phyloP scores from a whole-genome alignment of 2,888 invertebrate genomes.

The Stegana nigrithorax region DNA sequence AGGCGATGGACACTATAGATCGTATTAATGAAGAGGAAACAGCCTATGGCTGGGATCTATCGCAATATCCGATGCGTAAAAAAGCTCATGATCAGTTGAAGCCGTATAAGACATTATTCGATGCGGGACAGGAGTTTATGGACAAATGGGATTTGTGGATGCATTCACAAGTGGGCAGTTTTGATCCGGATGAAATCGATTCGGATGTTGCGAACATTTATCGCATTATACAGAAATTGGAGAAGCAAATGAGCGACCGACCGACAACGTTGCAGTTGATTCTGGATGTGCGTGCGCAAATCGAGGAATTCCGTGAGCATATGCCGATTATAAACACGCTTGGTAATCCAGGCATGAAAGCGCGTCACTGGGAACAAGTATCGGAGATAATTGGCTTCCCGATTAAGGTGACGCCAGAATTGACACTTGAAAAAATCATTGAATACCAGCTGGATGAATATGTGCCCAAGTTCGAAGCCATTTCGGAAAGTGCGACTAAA shows the following conservation, averaged over 20 bases:
- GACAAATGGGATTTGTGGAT: slow-evolving; percentile 88
- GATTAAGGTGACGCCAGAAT: slow-evolving; percentile 83
- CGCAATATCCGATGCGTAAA: slow-evolving; percentile 89
- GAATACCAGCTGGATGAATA: slow-evolving; percentile 92
- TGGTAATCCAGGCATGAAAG: slow-evolving; percentile 94
- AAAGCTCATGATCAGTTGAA: slow-evolving; percentile 81
- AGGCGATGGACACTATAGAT: slow-evolving; percentile 84
- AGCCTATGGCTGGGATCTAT: slow-evolving; percentile 87
- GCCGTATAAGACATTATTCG: slow-evolving; percentile 89
- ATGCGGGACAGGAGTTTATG: slow-evolving; percentile 87
- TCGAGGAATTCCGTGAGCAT: slow-evolving; percentile 89
- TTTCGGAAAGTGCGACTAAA: slow-evolving; percentile 95
- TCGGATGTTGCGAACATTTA: slow-evolving; percentile 65
- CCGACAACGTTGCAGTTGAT: slow-evolving; percentile 83
- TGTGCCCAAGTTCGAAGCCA: slow-evolving; percentile 87
- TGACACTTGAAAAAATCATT: slow-evolving; percentile 86
- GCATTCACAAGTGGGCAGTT: slow-evolving; percentile 82
- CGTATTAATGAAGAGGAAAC: slow-evolving; percentile 92
- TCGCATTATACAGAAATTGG: slow-evolving; percentile 85
- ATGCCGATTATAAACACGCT: slow-evolving; percentile 93
- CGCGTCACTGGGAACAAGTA: slow-evolving; percentile 92
- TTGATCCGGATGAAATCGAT: slow-evolving; percentile 91
- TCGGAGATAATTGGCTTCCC: slow-evolving; percentile 96
- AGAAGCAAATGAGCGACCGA: slow-evolving; percentile 84
- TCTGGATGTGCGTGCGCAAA: slow-evolving; percentile 72